Conservation (phyloP, 2,888 invertebrate genomes). For the Scaptomyza caliginosa region DNA sequence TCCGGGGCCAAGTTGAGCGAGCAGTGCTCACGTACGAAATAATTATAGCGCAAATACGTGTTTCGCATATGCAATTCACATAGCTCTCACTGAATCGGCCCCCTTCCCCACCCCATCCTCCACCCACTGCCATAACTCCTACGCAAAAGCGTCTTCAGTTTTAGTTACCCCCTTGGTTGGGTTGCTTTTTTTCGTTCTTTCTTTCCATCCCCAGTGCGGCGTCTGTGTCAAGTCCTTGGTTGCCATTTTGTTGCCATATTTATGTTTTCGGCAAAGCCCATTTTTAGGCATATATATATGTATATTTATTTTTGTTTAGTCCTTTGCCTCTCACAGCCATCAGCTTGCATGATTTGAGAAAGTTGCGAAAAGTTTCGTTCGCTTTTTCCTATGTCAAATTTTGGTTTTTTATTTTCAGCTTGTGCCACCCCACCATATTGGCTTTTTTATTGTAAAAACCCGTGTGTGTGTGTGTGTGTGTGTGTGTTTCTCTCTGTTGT, state of each 20-base stretch:
- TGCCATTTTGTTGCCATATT: constrained; percentile 62
- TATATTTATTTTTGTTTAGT: constrained; percentile 32
- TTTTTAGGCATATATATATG: constrained; percentile 72
- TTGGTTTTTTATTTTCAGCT: constrained; percentile 5
- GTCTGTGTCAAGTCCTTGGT: constrained; percentile 3
- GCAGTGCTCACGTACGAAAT: constrained; percentile 76
- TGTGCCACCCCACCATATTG: constrained; percentile 10
- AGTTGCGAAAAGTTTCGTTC: constrained; percentile 38
- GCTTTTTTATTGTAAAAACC: no score
- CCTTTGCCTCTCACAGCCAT: neutral
- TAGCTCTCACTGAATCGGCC: constrained; percentile 16
- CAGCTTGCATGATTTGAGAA: constrained; percentile 6
- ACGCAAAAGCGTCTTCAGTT: constrained; percentile 24
- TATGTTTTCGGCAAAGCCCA: constrained; percentile 55
- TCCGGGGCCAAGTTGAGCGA: constrained; percentile 45
- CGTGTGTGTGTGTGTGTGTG: neutral
- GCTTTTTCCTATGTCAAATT: constrained; percentile 37
- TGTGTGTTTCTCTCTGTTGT: constrained; percentile 17
- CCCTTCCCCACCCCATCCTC: neutral
- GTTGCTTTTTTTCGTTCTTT: neutral
- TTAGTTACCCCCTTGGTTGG: constrained; percentile 4
- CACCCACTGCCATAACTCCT: neutral
- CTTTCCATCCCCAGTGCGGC: neutral
- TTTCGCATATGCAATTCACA: constrained; percentile 62
- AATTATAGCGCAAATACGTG: constrained; percentile 80